Evolutionary conservation across 2,113 vertebrate species (phyloP).

Genomic region (Melanerpes formicivorus): DNA sequence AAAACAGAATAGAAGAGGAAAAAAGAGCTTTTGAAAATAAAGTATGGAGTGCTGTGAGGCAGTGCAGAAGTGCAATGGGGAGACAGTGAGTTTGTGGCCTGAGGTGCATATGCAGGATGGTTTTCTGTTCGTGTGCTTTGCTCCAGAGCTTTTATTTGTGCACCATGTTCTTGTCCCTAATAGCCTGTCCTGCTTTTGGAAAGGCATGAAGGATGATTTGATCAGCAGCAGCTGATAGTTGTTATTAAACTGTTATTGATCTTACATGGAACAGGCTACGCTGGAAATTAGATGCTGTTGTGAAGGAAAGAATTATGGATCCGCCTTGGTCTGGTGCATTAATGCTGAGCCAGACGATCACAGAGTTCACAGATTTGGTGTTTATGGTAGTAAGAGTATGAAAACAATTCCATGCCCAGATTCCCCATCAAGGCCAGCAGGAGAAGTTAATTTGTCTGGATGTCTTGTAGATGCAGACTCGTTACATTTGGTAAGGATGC

Average conservation of each 20-base stretch:
- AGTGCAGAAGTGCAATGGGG: background rate
- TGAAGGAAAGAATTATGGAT: background rate
- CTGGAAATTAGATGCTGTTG: background rate
- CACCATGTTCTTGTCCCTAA: background rate
- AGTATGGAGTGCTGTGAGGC: background rate
- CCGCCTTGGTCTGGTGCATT: background rate
- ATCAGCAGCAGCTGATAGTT: constrained; percentile 1
- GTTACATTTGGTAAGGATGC: background rate
- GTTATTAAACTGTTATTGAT: background rate
- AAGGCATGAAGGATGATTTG: background rate
- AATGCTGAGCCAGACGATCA: background rate
- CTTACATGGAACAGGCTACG: background rate
- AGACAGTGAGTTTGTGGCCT: background rate
- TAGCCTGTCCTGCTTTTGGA: background rate
- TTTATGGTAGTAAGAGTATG: background rate
- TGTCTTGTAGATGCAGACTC: background rate
- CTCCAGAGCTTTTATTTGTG: background rate
- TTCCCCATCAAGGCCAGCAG: background rate
- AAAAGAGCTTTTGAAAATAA: background rate
- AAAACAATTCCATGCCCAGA: background rate
- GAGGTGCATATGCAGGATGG: background rate
- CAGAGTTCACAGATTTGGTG: background rate
- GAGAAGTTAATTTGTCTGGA: background rate
- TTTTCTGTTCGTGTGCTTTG: background rate
- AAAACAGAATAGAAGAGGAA: background rate